Conservation (phyloP, 2,797 vertebrate genomes). For the Vespertilio murinus region DNA sequence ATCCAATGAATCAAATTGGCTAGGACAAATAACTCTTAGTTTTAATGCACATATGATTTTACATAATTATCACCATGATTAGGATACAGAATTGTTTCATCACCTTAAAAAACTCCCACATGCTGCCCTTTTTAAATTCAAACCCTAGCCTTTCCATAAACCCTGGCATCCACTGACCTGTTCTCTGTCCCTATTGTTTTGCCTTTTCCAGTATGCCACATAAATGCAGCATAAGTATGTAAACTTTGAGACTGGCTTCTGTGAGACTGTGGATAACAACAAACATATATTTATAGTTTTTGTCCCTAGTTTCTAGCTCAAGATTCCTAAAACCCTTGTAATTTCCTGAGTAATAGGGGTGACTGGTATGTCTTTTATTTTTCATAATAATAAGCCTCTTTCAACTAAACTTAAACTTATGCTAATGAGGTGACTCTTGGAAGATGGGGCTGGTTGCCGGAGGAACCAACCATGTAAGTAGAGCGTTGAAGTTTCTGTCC, state of each 20-base stretch:
- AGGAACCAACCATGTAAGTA: neutral
- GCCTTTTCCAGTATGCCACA: neutral
- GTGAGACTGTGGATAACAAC: neutral
- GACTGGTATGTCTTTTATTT: neutral
- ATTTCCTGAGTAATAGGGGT: neutral
- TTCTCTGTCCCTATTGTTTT: neutral
- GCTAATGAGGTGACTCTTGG: neutral
- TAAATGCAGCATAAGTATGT: neutral
- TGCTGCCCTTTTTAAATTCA: neutral
- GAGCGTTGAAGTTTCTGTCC: neutral
- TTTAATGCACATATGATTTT: constrained; percentile 20
- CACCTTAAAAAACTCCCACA: neutral
- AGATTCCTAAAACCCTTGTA: neutral
- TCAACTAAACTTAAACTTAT: neutral
- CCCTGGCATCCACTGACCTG: neutral
- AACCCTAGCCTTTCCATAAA: neutral
- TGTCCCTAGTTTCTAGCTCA: neutral
- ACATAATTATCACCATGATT: neutral
- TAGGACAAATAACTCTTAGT: neutral
- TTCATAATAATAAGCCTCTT: neutral
- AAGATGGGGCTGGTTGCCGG: neutral
- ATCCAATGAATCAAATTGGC: too few species aligned
- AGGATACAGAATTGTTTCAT: neutral
- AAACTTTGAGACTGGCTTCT: neutral
- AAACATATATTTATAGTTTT: neutral